Conservation (phyloP, 1,140 invertebrate genomes). For the Drosophila kanapiae region DNA sequence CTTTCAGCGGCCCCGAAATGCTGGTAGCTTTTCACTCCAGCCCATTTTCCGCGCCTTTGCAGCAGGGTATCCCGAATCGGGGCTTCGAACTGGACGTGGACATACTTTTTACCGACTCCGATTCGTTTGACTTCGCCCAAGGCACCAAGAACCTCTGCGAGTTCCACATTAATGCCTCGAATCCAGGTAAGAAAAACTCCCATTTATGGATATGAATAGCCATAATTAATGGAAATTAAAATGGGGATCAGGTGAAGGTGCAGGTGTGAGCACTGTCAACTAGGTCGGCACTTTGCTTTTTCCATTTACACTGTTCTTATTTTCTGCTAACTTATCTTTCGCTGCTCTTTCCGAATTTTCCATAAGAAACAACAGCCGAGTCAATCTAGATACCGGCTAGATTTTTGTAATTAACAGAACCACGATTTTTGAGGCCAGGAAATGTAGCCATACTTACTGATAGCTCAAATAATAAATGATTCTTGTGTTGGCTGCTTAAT, state of each 20-base stretch:
- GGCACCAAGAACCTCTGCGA: slow-evolving; percentile 88
- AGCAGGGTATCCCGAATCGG: slow-evolving; percentile 88
- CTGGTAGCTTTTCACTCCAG: slow-evolving; percentile 94
- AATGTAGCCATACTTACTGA: neutral
- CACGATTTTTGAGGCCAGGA: neutral
- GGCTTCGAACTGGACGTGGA: slow-evolving; percentile 94
- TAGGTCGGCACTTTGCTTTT: slow-evolving; percentile 15
- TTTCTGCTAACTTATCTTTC: slow-evolving; percentile 2
- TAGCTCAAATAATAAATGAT: slow-evolving; percentile 28
- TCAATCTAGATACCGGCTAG: neutral
- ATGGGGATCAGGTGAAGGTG: slow-evolving; percentile 1
- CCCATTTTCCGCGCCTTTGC: slow-evolving; percentile 90
- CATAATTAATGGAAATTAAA: slow-evolving; percentile 34
- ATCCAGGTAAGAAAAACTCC: slow-evolving; percentile 83
- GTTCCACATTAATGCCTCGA: slow-evolving; percentile 90
- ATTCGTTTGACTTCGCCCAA: slow-evolving; percentile 90
- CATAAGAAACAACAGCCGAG: no score
- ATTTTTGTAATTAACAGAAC: neutral
- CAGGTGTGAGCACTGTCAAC: neutral
- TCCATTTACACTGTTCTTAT: neutral
- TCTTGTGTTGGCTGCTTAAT: slow-evolving; percentile 45
- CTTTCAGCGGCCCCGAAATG: slow-evolving; percentile 90
- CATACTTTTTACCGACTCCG: slow-evolving; percentile 94
- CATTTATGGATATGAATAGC: slow-evolving; percentile 28
- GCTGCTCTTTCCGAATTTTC: no score